These are phyloP conservation scores for Sorex fumeus DNA, from an alignment of 2,113 vertebrate genomes.

Conservation along the genomic window DNA sequence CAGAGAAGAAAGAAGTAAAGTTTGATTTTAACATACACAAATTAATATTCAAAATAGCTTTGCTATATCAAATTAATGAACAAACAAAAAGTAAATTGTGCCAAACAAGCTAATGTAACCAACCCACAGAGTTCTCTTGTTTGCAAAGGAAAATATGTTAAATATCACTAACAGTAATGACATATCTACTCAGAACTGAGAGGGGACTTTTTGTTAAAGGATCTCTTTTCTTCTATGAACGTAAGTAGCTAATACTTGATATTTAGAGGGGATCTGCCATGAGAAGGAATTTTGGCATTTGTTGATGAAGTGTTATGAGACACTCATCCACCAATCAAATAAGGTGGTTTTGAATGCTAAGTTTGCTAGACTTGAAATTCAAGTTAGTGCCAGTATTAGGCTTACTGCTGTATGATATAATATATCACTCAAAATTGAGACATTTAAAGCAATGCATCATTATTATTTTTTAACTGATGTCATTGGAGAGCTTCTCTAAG, in stretches of 20 bases:
- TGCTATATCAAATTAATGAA: neutral
- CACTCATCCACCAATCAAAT: neutral
- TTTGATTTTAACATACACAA: neutral
- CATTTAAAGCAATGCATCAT: neutral
- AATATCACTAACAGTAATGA: neutral
- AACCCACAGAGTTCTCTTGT: neutral
- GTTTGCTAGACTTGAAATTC: neutral
- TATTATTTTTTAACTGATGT: neutral
- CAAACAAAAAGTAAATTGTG: neutral
- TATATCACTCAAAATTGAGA: no score
- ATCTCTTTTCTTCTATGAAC: neutral
- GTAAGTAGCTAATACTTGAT: neutral
- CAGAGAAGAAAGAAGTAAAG: neutral
- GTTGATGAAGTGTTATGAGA: neutral
- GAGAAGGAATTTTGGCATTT: constrained; percentile 54
- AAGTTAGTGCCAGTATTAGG: neutral
- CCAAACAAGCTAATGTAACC: neutral
- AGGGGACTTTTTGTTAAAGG: constrained; percentile 20
- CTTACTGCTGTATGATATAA: neutral
- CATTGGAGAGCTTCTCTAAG: neutral
- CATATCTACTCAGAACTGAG: constrained; percentile 24
- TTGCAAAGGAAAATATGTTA: neutral
- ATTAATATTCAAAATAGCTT: constrained; percentile 12
- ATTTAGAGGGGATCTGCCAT: constrained; percentile 15
- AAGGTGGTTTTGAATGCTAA: constrained; percentile 1